Conservation (phyloP, 2,888 invertebrate species). For the Xylocampa areola region DNA sequence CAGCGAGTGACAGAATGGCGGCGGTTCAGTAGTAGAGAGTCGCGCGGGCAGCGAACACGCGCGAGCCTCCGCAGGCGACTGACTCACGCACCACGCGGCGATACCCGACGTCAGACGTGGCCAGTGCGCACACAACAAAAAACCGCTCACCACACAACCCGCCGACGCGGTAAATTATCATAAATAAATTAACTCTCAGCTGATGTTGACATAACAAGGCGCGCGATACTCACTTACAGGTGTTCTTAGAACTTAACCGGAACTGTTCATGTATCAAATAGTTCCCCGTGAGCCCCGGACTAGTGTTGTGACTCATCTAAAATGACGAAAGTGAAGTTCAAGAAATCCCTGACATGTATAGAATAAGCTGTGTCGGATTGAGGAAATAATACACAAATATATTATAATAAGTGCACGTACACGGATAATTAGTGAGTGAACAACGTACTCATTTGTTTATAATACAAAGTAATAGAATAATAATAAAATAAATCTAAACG, state of each 20-base stretch:
- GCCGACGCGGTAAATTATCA: constrained; percentile 76
- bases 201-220: constrained; percentile 77
- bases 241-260: constrained; percentile 68
- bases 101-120: constrained; percentile 33
- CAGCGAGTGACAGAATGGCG: constrained; percentile 90
- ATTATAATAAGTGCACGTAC: constrained; percentile 59
- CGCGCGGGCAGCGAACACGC: constrained; percentile 83
- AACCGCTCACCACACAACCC: constrained; percentile 51
- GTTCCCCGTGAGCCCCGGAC: constrained; percentile 65
- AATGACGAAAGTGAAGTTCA: constrained; percentile 89
- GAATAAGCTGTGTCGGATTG: constrained; percentile 66
- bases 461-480: constrained; percentile 46
- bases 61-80: constrained; percentile 60
- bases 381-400: constrained; percentile 77
- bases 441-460: constrained; percentile 57
- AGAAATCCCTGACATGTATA: constrained; percentile 73
- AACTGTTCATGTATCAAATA: constrained; percentile 74
- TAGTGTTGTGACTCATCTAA: constrained; percentile 83
- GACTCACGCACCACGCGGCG: constrained; percentile 51
- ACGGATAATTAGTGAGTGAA: constrained; percentile 64
- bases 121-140: constrained; percentile 48
- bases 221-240: constrained; percentile 48
- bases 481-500: constrained; percentile 31
- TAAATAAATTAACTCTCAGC: constrained; percentile 75
- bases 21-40: constrained; percentile 85